These are phyloP conservation scores for Isichthys henryi DNA, from an alignment of 2,113 vertebrate species.

Conservation along the genomic window DNA sequence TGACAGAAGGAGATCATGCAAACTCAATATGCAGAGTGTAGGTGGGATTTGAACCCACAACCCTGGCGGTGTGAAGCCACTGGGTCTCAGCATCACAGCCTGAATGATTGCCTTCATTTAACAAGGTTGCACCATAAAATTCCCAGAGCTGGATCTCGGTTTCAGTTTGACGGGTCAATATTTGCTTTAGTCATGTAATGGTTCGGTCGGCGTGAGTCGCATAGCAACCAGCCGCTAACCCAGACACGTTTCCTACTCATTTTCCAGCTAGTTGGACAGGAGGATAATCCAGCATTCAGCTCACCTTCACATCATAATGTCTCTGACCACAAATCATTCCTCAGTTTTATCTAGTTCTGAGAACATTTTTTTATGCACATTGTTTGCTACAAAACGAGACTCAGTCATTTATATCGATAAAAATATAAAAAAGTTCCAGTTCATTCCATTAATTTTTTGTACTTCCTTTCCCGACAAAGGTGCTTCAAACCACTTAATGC, in stretches of 20 bases:
- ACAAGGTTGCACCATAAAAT: neutral
- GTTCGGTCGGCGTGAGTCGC: neutral
- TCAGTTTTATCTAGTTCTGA: neutral
- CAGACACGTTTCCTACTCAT: neutral
- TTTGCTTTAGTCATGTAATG: constrained; percentile 1
- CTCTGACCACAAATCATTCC: neutral
- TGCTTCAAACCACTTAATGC: neutral
- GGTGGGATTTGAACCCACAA: neutral
- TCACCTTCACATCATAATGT: neutral
- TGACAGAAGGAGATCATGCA: neutral
- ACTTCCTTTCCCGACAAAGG: neutral
- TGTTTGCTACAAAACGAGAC: neutral
- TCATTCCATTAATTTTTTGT: neutral
- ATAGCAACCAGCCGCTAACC: neutral
- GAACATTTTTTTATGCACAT: neutral
- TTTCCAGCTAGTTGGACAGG: neutral
- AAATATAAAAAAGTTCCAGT: neutral
- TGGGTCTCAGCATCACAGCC: neutral
- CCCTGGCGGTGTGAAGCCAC: neutral
- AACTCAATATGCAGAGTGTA: neutral
- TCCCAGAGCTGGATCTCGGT: neutral
- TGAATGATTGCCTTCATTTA: neutral
- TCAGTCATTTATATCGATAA: neutral
- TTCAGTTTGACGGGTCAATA: constrained; percentile 1
- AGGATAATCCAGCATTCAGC: neutral